Percentiles rank a stretch among this genome's conserved stretches.
Conservation (phyloP, 2,888 invertebrate genomes). For the Agrilus mali region DNA sequence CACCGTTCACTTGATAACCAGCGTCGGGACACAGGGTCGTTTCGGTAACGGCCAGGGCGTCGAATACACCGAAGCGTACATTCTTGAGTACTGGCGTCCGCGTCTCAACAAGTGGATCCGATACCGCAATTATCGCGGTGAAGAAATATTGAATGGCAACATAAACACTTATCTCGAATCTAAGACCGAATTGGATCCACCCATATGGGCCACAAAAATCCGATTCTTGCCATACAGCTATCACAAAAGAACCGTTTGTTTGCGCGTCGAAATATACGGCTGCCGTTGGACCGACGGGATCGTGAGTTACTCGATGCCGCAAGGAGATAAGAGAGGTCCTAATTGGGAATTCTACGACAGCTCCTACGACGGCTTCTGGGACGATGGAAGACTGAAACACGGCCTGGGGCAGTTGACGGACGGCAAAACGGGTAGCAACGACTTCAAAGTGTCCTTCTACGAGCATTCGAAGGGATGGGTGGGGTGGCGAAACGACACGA, state of each 20-base stretch:
- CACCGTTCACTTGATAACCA: slow-evolving; percentile 68
- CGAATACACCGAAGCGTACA: slow-evolving; percentile 75
- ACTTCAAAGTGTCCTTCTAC: slow-evolving; percentile 53
- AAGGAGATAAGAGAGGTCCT: slow-evolving; percentile 69
- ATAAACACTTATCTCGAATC: slow-evolving; percentile 76
- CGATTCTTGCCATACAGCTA: slow-evolving; percentile 77
- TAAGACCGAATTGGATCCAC: slow-evolving; percentile 64
- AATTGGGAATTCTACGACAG: slow-evolving; percentile 73
- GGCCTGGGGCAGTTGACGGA: slow-evolving; percentile 80
- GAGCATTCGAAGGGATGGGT: slow-evolving; percentile 65
- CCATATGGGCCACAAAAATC: slow-evolving; percentile 74
- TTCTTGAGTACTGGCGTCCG: slow-evolving; percentile 75
- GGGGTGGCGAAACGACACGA: slow-evolving; percentile 76
- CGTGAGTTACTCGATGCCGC: slow-evolving; percentile 76
- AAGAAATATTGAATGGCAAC: slow-evolving; percentile 70
- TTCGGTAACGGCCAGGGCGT: slow-evolving; percentile 86
- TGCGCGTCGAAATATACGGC: slow-evolving; percentile 84
- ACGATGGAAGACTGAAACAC: slow-evolving; percentile 56
- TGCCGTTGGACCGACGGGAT: slow-evolving; percentile 78
- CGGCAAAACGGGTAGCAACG: slow-evolving; percentile 64
- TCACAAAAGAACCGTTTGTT: slow-evolving; percentile 75
- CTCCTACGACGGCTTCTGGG: slow-evolving; percentile 77
- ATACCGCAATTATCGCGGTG: slow-evolving; percentile 56
- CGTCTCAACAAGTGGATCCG: slow-evolving; percentile 70
- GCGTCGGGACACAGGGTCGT: slow-evolving; percentile 72